Evolutionary conservation across 2,113 vertebrate genomes (phyloP).

Genomic region (Saccopteryx bilineata): DNA sequence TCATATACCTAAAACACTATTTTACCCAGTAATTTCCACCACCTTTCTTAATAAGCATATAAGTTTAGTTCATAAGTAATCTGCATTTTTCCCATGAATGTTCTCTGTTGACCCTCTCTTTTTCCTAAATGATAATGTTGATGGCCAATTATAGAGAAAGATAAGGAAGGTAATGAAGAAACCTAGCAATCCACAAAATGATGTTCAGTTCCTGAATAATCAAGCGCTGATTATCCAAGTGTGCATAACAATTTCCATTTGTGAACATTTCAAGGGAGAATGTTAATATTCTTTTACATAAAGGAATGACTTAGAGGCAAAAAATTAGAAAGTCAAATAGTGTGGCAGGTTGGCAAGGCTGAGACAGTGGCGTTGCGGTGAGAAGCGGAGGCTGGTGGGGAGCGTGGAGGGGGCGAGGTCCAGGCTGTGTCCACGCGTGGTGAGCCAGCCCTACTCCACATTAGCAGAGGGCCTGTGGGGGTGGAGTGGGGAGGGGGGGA

Average conservation of each 20-base stretch:
- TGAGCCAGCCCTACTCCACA: background rate
- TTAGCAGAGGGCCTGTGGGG: background rate
- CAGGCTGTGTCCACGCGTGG: too few relatives aligned
- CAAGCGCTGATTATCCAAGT: background rate
- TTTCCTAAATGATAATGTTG: background rate
- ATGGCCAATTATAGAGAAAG: background rate
- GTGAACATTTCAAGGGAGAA: slow-evolving; percentile 33
- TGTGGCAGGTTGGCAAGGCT: background rate
- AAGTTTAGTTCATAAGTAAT: slow-evolving; percentile 39
- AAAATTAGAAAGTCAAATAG: slow-evolving; percentile 4
- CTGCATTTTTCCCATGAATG: background rate
- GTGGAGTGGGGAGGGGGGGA: background rate
- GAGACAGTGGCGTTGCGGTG: background rate
- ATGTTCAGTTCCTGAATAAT: background rate
- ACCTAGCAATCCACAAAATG: background rate
- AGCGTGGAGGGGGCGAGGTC: too few relatives aligned
- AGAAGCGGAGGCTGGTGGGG: background rate
- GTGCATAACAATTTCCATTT: background rate
- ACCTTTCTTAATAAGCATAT: background rate
- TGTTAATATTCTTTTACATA: slow-evolving; percentile 16
- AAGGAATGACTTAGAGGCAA: slow-evolving; percentile 7
- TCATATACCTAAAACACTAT: background rate
- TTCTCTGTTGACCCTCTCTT: background rate
- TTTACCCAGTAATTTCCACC: slow-evolving; percentile 30
- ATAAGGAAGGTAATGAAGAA: background rate